phyloP scores from a whole-genome alignment of 1,140 invertebrate genomes.

The Nylanderia fulva region DNA sequence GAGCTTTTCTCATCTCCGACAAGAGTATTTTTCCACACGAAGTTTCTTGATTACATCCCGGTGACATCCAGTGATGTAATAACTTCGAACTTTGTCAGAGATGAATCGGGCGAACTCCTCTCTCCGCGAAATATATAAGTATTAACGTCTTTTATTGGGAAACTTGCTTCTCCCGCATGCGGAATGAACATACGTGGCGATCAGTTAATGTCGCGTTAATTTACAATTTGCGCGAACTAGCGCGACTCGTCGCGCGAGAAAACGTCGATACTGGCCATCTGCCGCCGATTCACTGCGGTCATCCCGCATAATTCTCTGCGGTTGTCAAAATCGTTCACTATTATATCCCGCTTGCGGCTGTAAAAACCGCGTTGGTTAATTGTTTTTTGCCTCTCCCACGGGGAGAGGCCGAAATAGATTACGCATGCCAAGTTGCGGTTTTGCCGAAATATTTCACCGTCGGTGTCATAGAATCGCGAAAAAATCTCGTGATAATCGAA shows the following conservation, averaged over 20 bases:
- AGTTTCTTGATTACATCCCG: conserved; percentile 62
- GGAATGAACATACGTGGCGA: background rate
- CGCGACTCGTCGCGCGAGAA: conserved; percentile 43
- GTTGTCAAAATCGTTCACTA: conserved; percentile 56
- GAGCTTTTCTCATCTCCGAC: conserved; percentile 6
- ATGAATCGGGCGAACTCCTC: background rate
- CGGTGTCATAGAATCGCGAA: conserved; percentile 48
- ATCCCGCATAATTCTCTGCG: conserved; percentile 60
- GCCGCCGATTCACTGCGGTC: conserved; percentile 65
- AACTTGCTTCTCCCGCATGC: conserved; percentile 74
- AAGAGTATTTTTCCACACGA: conserved; percentile 13
- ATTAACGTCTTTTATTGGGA: conserved; percentile 81
- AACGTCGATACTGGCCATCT: conserved; percentile 75
- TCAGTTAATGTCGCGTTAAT: conserved; percentile 77
- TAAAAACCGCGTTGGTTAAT: conserved; percentile 60
- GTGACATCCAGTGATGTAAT: background rate
- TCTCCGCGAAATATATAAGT: background rate
- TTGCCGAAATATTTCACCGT: conserved; percentile 55
- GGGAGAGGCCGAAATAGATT: conserved; percentile 36
- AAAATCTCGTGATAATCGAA: conserved; percentile 47
- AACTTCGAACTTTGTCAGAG: conserved; percentile 37
- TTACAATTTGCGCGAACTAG: conserved; percentile 78
- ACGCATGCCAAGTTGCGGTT: conserved; percentile 57
- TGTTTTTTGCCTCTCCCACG: conserved; percentile 42
- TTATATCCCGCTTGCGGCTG: conserved; percentile 57